A percentile compares a stretch with the other conserved stretches of the same genome.
phyloP scores from a whole-genome alignment of 2,113 vertebrate genomes.

The Sardina pilchardus region DNA sequence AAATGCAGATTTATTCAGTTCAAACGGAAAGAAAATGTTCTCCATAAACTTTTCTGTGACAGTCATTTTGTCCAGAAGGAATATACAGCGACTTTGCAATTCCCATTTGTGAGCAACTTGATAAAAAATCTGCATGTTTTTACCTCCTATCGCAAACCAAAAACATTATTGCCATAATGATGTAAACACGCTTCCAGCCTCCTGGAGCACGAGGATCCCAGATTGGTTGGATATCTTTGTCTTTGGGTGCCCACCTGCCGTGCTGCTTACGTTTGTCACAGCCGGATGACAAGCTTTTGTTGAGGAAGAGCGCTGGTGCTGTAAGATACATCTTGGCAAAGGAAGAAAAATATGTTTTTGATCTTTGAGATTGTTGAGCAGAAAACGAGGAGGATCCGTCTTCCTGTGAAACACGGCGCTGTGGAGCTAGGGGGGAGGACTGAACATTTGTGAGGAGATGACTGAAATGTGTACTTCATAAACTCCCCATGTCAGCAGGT shows the following conservation, averaged over 20 bases:
- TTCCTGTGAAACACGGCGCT: not conserved
- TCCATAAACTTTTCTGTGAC: slow-evolving; percentile 6
- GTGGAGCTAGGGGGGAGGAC: not conserved
- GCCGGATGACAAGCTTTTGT: slow-evolving; percentile 35
- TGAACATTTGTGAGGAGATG: slow-evolving; percentile 37
- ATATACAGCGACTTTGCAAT: slow-evolving; percentile 26
- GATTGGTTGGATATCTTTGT: slow-evolving; percentile 41
- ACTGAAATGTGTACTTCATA: not conserved
- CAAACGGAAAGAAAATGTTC: not conserved
- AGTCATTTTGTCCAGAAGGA: slow-evolving; percentile 18
- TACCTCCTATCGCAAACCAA: slow-evolving; percentile 29
- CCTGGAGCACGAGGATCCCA: slow-evolving; percentile 22
- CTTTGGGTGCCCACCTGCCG: slow-evolving; percentile 38
- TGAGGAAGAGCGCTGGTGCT: slow-evolving; percentile 21
- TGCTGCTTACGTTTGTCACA: slow-evolving; percentile 35
- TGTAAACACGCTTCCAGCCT: slow-evolving; percentile 20
- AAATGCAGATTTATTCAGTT: not conserved
- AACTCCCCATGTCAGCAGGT: slow-evolving; percentile 23
- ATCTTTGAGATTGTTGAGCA: slow-evolving; percentile 21
- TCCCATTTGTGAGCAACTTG: slow-evolving; percentile 25
- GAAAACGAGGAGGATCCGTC: slow-evolving; percentile 27
- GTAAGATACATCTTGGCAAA: slow-evolving; percentile 28
- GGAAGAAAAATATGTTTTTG: slow-evolving; percentile 37
- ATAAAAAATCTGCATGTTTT: slow-evolving; percentile 18
- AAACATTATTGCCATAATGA: slow-evolving; percentile 3